Conservation (phyloP, 2,888 invertebrate species). For the Tinea semifulvella region DNA sequence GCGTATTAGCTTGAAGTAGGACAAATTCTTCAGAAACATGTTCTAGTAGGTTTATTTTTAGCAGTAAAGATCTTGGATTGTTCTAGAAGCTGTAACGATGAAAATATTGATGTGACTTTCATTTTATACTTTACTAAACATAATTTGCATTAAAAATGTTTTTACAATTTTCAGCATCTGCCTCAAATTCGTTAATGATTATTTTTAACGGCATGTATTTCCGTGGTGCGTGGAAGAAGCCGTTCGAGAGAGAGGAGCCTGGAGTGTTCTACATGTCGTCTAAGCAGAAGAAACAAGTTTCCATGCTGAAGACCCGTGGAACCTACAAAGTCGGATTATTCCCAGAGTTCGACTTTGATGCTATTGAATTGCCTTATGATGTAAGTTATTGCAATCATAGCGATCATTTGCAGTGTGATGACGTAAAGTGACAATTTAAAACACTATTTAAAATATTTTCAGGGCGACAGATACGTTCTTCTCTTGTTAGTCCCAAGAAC, state of each 20-base stretch:
- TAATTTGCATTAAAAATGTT: too few species aligned
- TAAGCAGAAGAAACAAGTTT: conserved; percentile 66
- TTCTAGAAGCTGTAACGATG: too few species aligned
- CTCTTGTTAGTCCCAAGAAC: conserved; percentile 65
- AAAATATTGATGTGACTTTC: too few species aligned
- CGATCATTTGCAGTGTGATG: too few species aligned
- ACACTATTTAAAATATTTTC: too few species aligned
- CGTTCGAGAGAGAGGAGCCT: conserved; percentile 65
- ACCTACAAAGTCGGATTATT: conserved; percentile 69
- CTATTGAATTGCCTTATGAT: conserved; percentile 78
- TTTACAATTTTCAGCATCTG: conserved; percentile 45
- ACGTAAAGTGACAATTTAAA: too few species aligned
- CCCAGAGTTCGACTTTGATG: conserved; percentile 71
- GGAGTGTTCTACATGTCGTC: conserved; percentile 72
- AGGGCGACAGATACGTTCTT: conserved; percentile 69
- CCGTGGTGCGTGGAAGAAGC: conserved; percentile 78
- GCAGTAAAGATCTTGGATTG: too few species aligned
- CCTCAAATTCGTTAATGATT: conserved; percentile 69
- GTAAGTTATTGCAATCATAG: conserved; percentile 59
- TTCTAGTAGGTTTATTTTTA: too few species aligned
- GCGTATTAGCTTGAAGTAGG: too few species aligned
- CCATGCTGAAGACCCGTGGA: conserved; percentile 75
- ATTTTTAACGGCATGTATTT: conserved; percentile 82
- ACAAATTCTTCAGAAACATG: too few species aligned
- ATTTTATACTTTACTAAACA: too few species aligned